phyloP scores from a whole-genome alignment of 2,888 invertebrate species.

The Ferrisia virgata region DNA sequence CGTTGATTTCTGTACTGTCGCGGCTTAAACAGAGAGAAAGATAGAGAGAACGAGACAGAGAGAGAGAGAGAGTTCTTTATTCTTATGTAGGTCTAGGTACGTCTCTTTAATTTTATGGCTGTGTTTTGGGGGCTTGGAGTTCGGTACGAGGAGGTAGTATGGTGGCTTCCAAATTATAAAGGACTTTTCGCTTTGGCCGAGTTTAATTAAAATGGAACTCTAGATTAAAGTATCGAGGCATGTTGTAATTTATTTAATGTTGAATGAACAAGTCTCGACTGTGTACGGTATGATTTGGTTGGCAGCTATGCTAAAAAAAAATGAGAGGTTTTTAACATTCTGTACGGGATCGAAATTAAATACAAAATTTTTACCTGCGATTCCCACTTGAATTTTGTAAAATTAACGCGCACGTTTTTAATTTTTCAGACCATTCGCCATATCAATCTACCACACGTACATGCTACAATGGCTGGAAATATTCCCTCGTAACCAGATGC shows the following conservation, averaged over 20 bases:
- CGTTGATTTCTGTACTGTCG: neutral
- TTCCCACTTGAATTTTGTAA: neutral
- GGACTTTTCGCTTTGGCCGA: neutral
- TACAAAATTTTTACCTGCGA: neutral
- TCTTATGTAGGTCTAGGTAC: neutral
- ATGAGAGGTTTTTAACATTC: neutral
- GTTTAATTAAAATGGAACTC: neutral
- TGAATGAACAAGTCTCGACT: neutral
- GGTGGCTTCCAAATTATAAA: neutral
- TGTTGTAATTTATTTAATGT: neutral
- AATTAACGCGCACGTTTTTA: neutral
- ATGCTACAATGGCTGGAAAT: constrained; percentile 88
- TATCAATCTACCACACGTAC: constrained; percentile 88
- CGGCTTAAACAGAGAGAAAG: too few species aligned
- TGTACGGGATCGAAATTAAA: neutral
- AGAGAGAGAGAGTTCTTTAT: neutral
- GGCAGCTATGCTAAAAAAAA: neutral
- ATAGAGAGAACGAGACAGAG: too few species aligned
- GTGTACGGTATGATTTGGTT: neutral
- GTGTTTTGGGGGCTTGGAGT: neutral
- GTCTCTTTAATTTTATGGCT: neutral
- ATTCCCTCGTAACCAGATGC: constrained; percentile 85
- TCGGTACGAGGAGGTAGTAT: neutral
- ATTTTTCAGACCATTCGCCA: constrained; percentile 66
- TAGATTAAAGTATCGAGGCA: neutral